Evolutionary conservation across 2,888 invertebrate species (phyloP), one percentile per base, ranked within the genome.

Genomic region (Agrotis clavis): DNA sequence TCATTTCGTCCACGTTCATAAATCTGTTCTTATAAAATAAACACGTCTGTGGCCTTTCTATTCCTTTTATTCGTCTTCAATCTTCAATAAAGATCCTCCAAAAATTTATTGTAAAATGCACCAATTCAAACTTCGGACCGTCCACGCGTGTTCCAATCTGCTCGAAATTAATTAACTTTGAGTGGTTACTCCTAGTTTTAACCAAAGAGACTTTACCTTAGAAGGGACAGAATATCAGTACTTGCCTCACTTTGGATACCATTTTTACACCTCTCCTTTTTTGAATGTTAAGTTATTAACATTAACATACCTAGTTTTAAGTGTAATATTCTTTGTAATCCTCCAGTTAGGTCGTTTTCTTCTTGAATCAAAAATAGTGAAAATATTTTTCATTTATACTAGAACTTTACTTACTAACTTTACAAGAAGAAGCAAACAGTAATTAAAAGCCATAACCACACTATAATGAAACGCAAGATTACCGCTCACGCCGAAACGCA

Each of bases 401-500:
- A 5, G 30, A 30, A 30, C 18, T 56, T 4, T n/a, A n/a, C n/a
- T n/a, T n/a, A n/a, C n/a, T n/a, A 6, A 53, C 18, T 19, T 25
- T 25, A 41, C 21, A 47, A 59, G 13, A 30, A 50, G n/a, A 30
- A 41, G 4, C 7, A 54, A 67, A 69, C 53, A 47, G 30, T 70
- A 57, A 71, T 82, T 75, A 71, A 75, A 41, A 66, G 57, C 45
- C 25, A 30, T 16, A 11, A 54, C 67, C 47, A 57, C 59, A 65
- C 53, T 16, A 35, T 50, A 47, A 60, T 51, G 35, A 75, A 48
- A 35, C 56, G 41, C 41, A 14, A 54, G 57, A 61, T 60, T 71
- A 81, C 66, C 25, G 56, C 69, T 45, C 21, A 2, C 64, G 60
- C 57, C 63, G 65, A 76, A 76, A 67, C 71, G 56, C 63, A 25